Conservation (phyloP, 2,797 vertebrate genomes). For the Agapornis canus region DNA sequence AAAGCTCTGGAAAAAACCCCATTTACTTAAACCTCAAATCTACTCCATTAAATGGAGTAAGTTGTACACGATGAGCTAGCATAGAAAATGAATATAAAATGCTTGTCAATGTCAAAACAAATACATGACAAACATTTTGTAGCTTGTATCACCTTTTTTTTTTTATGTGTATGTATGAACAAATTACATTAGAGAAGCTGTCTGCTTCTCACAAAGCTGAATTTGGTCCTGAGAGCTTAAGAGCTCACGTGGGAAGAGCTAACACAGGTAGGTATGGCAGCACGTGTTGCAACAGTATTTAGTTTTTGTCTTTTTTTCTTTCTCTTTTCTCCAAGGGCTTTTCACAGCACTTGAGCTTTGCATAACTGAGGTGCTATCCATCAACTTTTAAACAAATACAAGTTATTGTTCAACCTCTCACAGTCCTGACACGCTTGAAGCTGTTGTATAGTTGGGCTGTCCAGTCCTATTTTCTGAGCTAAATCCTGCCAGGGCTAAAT, state of each 20-base stretch:
- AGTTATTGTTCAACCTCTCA: neutral
- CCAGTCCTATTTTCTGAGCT: neutral
- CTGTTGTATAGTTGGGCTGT: neutral
- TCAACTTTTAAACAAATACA: neutral
- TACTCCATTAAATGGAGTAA: neutral
- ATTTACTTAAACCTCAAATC: neutral
- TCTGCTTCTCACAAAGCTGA: neutral
- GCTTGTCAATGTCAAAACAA: neutral
- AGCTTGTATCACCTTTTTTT: neutral
- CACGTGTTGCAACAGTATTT: neutral
- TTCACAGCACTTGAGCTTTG: neutral
- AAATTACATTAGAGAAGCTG: neutral
- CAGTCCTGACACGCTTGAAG: neutral
- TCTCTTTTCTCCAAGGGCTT: neutral
- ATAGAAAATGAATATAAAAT: neutral
- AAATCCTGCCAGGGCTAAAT: neutral
- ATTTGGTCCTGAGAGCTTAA: neutral
- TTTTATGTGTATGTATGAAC: neutral
- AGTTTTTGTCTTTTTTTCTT: accelerated
- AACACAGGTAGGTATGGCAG: neutral
- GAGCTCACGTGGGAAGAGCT: neutral
- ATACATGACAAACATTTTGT: neutral
- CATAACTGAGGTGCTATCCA: neutral
- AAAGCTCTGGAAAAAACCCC: neutral
- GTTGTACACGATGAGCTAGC: neutral